phyloP scores from a whole-genome alignment of 2,888 invertebrate species.

The Drosophila greeni region DNA sequence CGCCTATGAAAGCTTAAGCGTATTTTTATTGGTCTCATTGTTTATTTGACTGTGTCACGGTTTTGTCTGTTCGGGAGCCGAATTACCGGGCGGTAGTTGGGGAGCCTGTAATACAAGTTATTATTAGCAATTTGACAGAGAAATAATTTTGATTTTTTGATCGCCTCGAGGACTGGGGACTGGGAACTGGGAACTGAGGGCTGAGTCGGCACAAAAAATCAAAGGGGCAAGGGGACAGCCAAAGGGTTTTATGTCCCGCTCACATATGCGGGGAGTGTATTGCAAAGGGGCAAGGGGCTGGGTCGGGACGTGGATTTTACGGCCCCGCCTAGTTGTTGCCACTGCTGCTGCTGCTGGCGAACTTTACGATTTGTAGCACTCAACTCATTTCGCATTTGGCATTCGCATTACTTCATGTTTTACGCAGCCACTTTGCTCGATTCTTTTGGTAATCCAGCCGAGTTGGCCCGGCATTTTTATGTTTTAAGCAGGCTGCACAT shows the following conservation, averaged over 20 bases:
- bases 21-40: constrained; percentile 74
- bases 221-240: constrained; percentile 36
- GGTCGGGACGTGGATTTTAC: constrained; percentile 46
- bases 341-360: constrained; percentile 41
- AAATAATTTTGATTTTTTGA: constrained; percentile 72
- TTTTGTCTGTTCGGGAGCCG: constrained; percentile 38
- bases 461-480: constrained; percentile 63
- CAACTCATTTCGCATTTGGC: constrained; percentile 70
- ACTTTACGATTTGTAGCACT: constrained; percentile 72
- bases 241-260: constrained; percentile 26
- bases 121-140: constrained; percentile 71
- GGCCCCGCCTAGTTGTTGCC: constrained; percentile 56
- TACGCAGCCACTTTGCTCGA: constrained; percentile 64
- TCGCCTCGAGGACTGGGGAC: constrained; percentile 43
- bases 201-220: constrained; percentile 59
- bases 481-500: constrained; percentile 73
- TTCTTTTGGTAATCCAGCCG: constrained; percentile 41
- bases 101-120: constrained; percentile 64
- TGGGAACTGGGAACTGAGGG: neutral
- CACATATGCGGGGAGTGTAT: constrained; percentile 25
- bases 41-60: constrained; percentile 73
- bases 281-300: constrained; percentile 1
- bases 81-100: constrained; percentile 37
- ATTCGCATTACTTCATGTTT: constrained; percentile 72
- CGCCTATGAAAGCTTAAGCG: constrained; percentile 76